These are phyloP conservation scores for Phataginus tricuspis DNA, from an alignment of 2,797 vertebrate species.

Conservation along the genomic window DNA sequence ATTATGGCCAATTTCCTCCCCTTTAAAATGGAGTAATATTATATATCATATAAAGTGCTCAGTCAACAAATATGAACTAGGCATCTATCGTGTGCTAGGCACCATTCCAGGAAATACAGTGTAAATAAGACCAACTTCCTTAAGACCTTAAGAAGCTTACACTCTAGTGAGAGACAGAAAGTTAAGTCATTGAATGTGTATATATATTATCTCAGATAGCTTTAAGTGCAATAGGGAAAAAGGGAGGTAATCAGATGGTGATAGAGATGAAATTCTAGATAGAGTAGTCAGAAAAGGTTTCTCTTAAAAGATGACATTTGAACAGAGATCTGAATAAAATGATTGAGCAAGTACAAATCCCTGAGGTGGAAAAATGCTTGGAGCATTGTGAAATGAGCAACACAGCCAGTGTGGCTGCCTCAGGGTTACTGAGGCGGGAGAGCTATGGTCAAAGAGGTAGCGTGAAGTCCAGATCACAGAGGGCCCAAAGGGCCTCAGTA, in stretches of 20 bases:
- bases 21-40: constrained; percentile 6
- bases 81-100: background rate
- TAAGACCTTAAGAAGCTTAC: background rate
- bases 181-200: background rate
- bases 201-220: background rate
- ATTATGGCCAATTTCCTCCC: background rate
- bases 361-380: background rate
- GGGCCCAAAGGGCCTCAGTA: background rate
- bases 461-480: background rate
- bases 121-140: constrained; percentile 11
- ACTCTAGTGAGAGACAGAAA: background rate
- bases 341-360: background rate
- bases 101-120: background rate
- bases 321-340: background rate
- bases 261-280: background rate
- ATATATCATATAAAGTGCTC: background rate
- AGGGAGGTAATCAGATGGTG: background rate
- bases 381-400: background rate
- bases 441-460: background rate
- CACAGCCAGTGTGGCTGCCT: background rate
- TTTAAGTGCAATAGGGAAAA: background rate
- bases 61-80: background rate
- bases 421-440: background rate
- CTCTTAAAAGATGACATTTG: background rate
- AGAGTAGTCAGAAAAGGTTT: background rate